Percentiles rank a stretch among this genome's conserved stretches.
phyloP scores from a whole-genome alignment of 2,113 vertebrate genomes.

The Manacus vitellinus region DNA sequence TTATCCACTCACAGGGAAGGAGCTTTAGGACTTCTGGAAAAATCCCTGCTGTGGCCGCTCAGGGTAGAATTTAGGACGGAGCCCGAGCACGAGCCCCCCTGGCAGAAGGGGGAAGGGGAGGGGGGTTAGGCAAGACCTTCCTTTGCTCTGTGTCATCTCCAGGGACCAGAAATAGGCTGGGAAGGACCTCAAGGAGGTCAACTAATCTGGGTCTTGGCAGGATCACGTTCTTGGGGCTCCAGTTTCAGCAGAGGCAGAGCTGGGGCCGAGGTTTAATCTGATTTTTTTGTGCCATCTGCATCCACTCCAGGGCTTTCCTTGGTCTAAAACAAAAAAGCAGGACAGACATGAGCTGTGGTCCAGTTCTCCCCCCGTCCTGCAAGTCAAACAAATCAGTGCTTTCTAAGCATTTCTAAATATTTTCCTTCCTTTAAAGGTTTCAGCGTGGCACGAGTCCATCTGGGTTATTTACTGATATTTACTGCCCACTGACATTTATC shows the following conservation, averaged over 20 bases:
- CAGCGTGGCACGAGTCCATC: background rate
- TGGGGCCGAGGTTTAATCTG: background rate
- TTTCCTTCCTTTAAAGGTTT: background rate
- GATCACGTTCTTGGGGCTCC: background rate
- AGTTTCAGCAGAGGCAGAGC: background rate
- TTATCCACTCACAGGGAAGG: background rate
- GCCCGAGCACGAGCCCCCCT: fast-evolving
- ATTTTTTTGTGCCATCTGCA: background rate
- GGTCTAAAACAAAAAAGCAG: background rate
- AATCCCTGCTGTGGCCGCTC: background rate
- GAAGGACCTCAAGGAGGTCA: background rate
- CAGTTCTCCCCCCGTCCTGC: background rate
- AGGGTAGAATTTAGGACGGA: background rate
- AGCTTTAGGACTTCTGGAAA: background rate
- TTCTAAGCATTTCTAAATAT: background rate
- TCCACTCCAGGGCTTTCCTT: background rate
- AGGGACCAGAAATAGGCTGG: background rate
- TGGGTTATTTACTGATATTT: background rate
- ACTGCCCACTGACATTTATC: background rate
- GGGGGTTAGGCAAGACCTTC: background rate
- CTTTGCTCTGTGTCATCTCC: background rate
- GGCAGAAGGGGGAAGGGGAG: background rate
- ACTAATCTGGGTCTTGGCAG: background rate
- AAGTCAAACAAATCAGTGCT: background rate
- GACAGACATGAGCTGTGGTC: background rate